These are phyloP conservation scores for Schizopygopsis malacanthus DNA, from an alignment of 2,797 vertebrate genomes.

Conservation along the genomic window DNA sequence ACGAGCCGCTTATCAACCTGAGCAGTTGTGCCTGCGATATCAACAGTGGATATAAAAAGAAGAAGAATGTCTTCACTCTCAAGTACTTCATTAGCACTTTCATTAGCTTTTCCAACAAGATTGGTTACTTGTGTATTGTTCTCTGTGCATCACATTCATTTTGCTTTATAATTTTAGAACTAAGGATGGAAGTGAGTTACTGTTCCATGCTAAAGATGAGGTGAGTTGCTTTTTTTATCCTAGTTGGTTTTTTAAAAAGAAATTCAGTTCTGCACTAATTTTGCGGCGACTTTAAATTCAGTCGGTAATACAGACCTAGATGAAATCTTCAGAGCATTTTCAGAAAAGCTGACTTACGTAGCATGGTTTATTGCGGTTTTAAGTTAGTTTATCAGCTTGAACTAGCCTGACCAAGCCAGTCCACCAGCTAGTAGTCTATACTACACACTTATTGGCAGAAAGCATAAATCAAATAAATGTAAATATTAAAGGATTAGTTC, in stretches of 20 bases:
- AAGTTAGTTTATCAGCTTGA: background rate
- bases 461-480: background rate
- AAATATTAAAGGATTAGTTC: background rate
- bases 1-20: constrained; percentile 87
- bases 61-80: constrained; percentile 97
- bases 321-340: background rate
- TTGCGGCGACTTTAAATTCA: background rate
- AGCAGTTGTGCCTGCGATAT: constrained; percentile 86
- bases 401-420: background rate
- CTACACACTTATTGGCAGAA: background rate
- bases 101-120: background rate
- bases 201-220: constrained; percentile 96
- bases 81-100: constrained; percentile 76
- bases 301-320: background rate
- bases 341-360: background rate
- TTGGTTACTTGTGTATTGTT: background rate
- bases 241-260: background rate
- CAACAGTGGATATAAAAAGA: constrained; percentile 95
- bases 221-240: constrained; percentile 70
- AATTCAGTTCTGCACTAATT: background rate
- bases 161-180: constrained; percentile 77
- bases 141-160: background rate
- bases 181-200: constrained; percentile 90
- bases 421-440: background rate
- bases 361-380: background rate